Evolutionary conservation across 2,888 invertebrate species (phyloP).

Genomic region (Argyresthia goedartella): DNA sequence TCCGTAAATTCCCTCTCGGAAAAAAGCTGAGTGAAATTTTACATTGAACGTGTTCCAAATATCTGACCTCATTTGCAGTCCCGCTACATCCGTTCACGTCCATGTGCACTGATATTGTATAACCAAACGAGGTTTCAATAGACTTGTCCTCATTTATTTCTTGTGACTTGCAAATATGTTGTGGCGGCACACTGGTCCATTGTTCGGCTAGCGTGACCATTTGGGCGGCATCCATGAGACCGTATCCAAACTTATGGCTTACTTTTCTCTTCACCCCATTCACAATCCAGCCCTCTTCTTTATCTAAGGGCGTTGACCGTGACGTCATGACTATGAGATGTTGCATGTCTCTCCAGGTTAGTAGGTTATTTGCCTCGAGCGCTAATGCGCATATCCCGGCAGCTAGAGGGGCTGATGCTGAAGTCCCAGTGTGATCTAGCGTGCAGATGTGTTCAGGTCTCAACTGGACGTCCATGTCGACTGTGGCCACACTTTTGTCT

Average conservation of each 20-base stretch:
- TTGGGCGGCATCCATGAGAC: slow-evolving; percentile 96
- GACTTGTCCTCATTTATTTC: slow-evolving; percentile 87
- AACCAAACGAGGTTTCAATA: slow-evolving; percentile 82
- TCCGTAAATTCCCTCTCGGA: slow-evolving; percentile 92
- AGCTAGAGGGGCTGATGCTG: slow-evolving; percentile 94
- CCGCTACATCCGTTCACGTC: slow-evolving; percentile 92
- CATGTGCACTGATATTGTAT: slow-evolving; percentile 85
- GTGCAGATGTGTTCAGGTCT: slow-evolving; percentile 91
- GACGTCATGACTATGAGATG: slow-evolving; percentile 94
- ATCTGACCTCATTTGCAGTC: slow-evolving; percentile 88
- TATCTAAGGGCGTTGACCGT: slow-evolving; percentile 87
- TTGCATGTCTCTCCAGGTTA: slow-evolving; percentile 99
- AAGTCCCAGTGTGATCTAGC: slow-evolving; percentile 92
- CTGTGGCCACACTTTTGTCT: slow-evolving; percentile 91
- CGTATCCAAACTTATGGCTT: slow-evolving; percentile 98
- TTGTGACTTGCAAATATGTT: slow-evolving; percentile 95
- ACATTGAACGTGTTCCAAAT: slow-evolving; percentile 97
- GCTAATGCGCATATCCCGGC: slow-evolving; percentile 95
- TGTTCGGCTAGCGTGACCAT: slow-evolving; percentile 93
- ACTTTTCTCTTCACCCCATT: slow-evolving; percentile 96
- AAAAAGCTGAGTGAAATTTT: slow-evolving; percentile 92
- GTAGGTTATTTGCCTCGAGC: slow-evolving; percentile 89
- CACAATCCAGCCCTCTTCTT: slow-evolving; percentile 92
- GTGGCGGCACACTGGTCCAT: slow-evolving; percentile 94
- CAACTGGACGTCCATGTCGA: slow-evolving; percentile 90